These are phyloP conservation scores for Synergus gifuensis DNA, from an alignment of 2,888 invertebrate species.

Conservation along the genomic window DNA sequence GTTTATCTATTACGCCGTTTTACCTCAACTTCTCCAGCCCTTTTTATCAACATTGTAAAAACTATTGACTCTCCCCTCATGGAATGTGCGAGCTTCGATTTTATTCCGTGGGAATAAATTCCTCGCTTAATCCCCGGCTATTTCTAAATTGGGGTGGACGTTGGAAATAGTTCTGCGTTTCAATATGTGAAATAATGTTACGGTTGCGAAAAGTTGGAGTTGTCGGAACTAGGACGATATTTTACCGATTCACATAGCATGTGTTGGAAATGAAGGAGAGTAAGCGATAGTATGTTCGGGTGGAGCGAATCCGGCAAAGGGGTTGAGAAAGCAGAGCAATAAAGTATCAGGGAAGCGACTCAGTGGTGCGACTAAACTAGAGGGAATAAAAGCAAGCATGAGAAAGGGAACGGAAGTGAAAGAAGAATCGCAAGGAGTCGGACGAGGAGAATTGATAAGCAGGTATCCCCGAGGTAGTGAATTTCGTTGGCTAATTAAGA, in stretches of 20 bases:
- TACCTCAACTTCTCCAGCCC: not conserved
- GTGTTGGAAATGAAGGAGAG: not conserved
- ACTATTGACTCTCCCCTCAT: not conserved
- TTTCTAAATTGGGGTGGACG: not conserved
- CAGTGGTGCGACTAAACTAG: not conserved
- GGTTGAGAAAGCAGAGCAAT: not conserved
- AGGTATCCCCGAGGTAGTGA: conserved; percentile 53
- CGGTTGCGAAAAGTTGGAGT: not conserved
- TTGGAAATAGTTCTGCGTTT: not conserved
- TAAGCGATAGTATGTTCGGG: not conserved
- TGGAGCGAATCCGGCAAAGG: not conserved
- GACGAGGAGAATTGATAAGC: conserved; percentile 64
- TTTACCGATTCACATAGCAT: not conserved
- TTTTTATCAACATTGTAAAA: not conserved
- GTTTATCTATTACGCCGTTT: no score
- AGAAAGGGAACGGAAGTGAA: conserved; percentile 33
- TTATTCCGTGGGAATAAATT: not conserved
- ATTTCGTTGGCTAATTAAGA: conserved; percentile 68
- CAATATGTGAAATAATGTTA: not conserved
- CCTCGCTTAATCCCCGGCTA: not conserved
- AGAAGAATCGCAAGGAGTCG: conserved; percentile 45
- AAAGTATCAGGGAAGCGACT: not conserved
- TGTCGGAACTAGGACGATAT: not conserved
- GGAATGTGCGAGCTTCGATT: not conserved
- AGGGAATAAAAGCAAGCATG: conserved; percentile 25